Percentiles rank a stretch among this genome's conserved stretches.
Evolutionary conservation across 2,113 vertebrate genomes (phyloP).

Genomic region (Platysternon megacephalum): DNA sequence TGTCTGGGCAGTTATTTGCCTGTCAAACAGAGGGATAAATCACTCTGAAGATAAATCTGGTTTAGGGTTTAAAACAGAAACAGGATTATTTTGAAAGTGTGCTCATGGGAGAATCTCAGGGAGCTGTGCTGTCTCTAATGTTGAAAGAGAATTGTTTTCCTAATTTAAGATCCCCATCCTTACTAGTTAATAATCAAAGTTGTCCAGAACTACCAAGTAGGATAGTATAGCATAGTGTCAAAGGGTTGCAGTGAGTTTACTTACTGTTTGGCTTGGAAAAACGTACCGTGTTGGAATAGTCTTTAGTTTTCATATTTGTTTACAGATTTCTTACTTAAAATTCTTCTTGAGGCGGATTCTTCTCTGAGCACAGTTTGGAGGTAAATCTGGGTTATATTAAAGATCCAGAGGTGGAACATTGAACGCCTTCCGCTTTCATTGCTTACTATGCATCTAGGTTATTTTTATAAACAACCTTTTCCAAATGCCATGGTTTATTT

Average conservation of each 20-base stretch:
- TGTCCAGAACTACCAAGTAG: neutral
- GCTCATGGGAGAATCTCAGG: accelerated
- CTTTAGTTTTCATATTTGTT: neutral
- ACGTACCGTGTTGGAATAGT: neutral
- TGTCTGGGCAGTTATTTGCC: neutral
- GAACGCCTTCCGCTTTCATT: neutral
- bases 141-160: neutral
- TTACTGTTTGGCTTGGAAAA: neutral
- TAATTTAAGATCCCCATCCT: neutral
- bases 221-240: neutral
- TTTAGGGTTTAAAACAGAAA: neutral
- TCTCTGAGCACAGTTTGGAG: neutral
- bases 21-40: neutral
- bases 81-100: neutral
- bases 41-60: neutral
- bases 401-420: too few relatives aligned
- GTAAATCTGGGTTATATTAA: neutral
- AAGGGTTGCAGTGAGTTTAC: neutral
- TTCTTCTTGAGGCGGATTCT: neutral
- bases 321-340: neutral
- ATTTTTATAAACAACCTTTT: neutral
- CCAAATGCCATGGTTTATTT: neutral
- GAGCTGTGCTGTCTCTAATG: neutral
- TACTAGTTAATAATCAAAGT: neutral
- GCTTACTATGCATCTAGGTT: neutral